Base-by-base conservation (phyloP, 2,888 invertebrate genomes). In the Sarcophaga variegata region DNA sequence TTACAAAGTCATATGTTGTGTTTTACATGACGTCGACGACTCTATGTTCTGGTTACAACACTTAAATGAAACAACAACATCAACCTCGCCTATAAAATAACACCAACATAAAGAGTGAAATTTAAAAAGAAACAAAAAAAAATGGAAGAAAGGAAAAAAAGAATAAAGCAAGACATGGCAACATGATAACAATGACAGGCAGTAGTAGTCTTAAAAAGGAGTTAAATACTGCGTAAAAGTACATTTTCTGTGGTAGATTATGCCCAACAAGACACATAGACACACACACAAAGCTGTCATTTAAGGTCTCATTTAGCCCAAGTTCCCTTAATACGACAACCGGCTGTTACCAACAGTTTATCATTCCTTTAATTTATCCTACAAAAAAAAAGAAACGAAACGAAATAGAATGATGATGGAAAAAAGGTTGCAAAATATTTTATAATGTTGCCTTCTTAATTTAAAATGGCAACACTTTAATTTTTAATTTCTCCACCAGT, bases 1-100 rank as follows among this genome's bases (percentile, higher is more conserved):
- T 81, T 84, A 84, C 66, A 84, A 87, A 84, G 81, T 84, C 87
- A 87, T 86, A 86, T 86, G 77, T 74, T 87, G 71, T 79, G 78
- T 71, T 81, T 81, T 71, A 86, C 83, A 81, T 75, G 69, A 83
- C 83, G 83, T 70, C 17, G 60, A 77, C 77, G 45, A 70, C 60
- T 83, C 62, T 77, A 63, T 74, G 27, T 59, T 78, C 47, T 45
- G 63, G 62, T 60, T 77, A 60, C 22, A 85, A 59, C 64, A 72
- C 80, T 45, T 71, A 64, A 70, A 72, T 54, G 4, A 69, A 17
- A 69, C 60, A 69, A 63, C 67, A 81, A 74, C 71, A 67, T 11
- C 45, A 85, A 62, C 37, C 12, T 54, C 54, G 60, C 6, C 49
- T 22, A 60, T 14, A 20, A 37, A 47, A 60, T 14, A 27, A 37